These are phyloP conservation scores for Kryptopterus vitreolus DNA, from an alignment of 2,797 vertebrate genomes.

Conservation along the genomic window DNA sequence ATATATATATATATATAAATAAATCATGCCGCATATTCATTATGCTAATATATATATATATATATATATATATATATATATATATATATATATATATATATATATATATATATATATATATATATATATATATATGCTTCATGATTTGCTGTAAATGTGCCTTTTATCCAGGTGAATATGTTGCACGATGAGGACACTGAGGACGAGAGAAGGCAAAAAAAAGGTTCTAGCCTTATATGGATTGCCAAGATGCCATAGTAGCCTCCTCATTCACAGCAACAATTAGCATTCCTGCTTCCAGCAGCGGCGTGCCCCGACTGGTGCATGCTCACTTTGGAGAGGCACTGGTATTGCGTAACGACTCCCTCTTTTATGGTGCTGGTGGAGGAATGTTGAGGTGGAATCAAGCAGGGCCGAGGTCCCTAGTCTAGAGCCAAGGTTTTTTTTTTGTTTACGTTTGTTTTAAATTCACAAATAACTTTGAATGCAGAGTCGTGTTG, in stretches of 20 bases:
- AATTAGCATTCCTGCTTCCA: conserved; percentile 42
- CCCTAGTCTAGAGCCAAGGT: not conserved
- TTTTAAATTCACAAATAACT: not conserved
- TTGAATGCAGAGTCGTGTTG: no score
- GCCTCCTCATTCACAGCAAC: conserved; percentile 36
- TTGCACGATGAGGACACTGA: not conserved
- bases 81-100: no score
- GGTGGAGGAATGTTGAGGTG: conserved; percentile 20
- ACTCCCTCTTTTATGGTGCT: conserved; percentile 4
- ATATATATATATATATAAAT: no score
- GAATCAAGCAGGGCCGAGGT: not conserved
- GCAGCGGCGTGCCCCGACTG: conserved; percentile 26
- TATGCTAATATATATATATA: no score
- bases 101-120: no score
- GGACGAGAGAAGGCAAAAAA: not conserved
- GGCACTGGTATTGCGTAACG: conserved; percentile 28
- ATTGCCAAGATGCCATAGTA: conserved; percentile 51
- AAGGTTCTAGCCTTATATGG: conserved; percentile 44
- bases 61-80: no score
- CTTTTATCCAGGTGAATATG: not conserved
- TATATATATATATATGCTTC: no score
- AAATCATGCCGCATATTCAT: no score
- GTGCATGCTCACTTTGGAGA: not conserved
- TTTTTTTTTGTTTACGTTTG: no score
- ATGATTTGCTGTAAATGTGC: not conserved